phyloP scores from a whole-genome alignment of 2,888 invertebrate species.

The Taenaris catops region DNA sequence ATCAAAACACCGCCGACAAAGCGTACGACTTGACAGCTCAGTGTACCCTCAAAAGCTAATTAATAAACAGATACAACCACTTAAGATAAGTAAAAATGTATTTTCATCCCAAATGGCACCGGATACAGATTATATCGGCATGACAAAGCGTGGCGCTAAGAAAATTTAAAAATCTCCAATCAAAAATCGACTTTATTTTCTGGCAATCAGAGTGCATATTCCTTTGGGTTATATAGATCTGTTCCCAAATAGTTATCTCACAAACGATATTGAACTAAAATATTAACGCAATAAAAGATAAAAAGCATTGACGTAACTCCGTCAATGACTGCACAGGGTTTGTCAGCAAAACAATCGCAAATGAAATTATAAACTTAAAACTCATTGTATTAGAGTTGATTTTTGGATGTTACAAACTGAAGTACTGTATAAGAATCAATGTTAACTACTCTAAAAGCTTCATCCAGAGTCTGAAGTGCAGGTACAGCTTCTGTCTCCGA shows the following conservation, averaged over 20 bases:
- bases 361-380: conserved; percentile 24
- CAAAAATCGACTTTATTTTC: conserved; percentile 30
- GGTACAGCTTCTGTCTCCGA: conserved; percentile 74
- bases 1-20: conserved; percentile 57
- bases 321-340: conserved; percentile 46
- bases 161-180: conserved; percentile 30
- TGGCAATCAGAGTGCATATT: not conserved
- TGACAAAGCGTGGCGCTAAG: conserved; percentile 77
- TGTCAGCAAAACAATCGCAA: conserved; percentile 42
- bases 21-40: conserved; percentile 74
- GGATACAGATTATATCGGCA: conserved; percentile 76
- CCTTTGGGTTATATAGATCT: not conserved
- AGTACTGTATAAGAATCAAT: conserved; percentile 58
- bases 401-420: conserved; percentile 35
- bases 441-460: conserved; percentile 67
- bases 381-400: conserved; percentile 29
- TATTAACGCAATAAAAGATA: conserved; percentile 28
- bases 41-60: conserved; percentile 69
- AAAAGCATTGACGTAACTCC: conserved; percentile 25
- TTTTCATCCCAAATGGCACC: conserved; percentile 78
- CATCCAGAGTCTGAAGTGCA: conserved; percentile 65
- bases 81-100: conserved; percentile 77
- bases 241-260: conserved; percentile 12
- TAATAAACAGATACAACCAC: conserved; percentile 80
- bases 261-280: conserved; percentile 21